These are phyloP conservation scores for Hydractinia echinata DNA, from an alignment of 30 jellyfish, hydroid and myxozoan genomes.

Conservation along the genomic window DNA sequence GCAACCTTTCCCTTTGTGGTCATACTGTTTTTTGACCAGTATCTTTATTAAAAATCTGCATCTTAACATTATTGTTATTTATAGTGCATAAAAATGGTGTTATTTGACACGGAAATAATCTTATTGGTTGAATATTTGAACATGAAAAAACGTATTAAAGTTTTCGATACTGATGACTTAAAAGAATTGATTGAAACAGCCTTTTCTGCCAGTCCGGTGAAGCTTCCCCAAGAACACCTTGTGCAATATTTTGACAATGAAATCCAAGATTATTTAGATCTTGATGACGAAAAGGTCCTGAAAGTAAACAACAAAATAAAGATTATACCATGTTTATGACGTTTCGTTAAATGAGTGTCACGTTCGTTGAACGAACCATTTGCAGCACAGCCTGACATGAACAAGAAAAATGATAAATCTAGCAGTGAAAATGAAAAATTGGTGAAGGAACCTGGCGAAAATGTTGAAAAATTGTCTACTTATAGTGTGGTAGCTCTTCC, in stretches of 20 bases:
- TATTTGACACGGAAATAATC: background rate
- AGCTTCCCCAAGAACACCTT: background rate
- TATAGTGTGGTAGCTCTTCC: background rate
- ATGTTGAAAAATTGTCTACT: too few relatives aligned
- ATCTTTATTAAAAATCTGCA: too few relatives aligned
- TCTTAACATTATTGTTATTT: too few relatives aligned
- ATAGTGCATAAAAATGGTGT: background rate
- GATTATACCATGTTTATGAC: background rate
- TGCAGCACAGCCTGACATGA: too few relatives aligned
- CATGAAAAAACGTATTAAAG: background rate
- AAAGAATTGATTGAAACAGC: background rate
- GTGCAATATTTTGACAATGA: background rate
- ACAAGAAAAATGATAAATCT: too few relatives aligned
- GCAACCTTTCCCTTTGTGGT: too few relatives aligned
- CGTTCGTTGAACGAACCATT: too few relatives aligned
- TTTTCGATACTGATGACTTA: background rate
- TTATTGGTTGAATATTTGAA: background rate
- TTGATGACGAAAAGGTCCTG: background rate
- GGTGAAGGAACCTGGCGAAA: too few relatives aligned
- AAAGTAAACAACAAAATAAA: background rate
- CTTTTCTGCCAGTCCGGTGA: background rate
- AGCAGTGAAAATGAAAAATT: too few relatives aligned
- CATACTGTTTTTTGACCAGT: too few relatives aligned
- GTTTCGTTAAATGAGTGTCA: background rate
- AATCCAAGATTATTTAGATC: background rate